Percentiles rank a stretch among this genome's conserved stretches.
phyloP scores from a whole-genome alignment of 1,140 invertebrate genomes.

The Drosophila cardini region DNA sequence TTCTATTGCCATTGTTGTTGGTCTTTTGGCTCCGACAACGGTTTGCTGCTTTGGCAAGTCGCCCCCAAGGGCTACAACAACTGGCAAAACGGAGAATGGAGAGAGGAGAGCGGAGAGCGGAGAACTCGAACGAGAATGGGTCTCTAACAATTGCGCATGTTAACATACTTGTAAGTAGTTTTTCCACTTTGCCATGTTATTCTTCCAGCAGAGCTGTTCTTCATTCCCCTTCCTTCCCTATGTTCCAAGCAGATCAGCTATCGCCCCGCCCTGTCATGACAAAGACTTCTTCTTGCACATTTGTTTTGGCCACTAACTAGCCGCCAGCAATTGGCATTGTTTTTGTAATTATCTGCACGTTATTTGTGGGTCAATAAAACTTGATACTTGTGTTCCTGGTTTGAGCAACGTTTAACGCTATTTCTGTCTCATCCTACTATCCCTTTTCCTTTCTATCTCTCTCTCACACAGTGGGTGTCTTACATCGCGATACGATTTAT shows the following conservation, averaged over 20 bases:
- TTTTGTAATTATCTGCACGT: conserved; percentile 84
- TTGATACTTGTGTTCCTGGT: conserved; percentile 73
- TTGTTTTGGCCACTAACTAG: conserved; percentile 62
- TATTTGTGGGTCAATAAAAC: conserved; percentile 84
- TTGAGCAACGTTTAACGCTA: conserved; percentile 56
- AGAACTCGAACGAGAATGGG: conserved; percentile 54
- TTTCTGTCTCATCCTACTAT: not conserved
- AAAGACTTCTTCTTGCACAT: conserved; percentile 57
- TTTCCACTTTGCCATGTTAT: conserved; percentile 77
- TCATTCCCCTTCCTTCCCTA: not conserved
- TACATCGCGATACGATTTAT: conserved; percentile 58
- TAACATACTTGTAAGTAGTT: conserved; percentile 84
- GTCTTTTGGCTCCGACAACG: not conserved
- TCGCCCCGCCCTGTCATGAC: not conserved
- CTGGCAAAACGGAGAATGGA: conserved; percentile 20
- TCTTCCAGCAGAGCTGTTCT: conserved; percentile 10
- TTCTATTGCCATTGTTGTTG: conserved; percentile 65
- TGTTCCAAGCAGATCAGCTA: too few species aligned
- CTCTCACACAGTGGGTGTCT: not conserved
- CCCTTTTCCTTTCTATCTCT: not conserved
- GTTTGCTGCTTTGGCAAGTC: conserved; percentile 25
- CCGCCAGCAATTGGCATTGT: conserved; percentile 68
- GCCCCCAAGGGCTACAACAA: conserved; percentile 58
- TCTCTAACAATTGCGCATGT: conserved; percentile 76
- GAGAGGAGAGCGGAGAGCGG: not conserved